Conservation (phyloP, 2,888 invertebrate species). For the Trachelus iudaicus region DNA sequence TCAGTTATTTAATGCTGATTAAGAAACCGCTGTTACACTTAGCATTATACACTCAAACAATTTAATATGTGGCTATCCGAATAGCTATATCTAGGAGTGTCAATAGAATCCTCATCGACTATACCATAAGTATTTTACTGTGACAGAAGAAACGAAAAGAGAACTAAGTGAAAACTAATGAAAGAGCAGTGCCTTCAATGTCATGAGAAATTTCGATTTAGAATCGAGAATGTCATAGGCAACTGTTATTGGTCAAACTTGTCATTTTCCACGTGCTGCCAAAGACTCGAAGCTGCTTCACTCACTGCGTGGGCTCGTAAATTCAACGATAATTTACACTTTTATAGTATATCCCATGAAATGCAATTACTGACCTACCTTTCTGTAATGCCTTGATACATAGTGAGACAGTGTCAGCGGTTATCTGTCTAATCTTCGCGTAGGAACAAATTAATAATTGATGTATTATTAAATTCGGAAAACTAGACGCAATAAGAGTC, state of each 20-base stretch:
- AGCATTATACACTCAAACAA: too few relatives aligned
- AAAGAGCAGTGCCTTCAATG: not conserved
- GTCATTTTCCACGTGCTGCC: constrained; percentile 57
- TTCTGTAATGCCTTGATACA: not conserved
- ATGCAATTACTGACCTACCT: not conserved
- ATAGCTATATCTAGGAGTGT: not conserved
- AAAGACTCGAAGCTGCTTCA: constrained; percentile 6
- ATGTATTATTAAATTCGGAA: not conserved
- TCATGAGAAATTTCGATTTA: not conserved
- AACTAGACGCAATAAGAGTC: not conserved
- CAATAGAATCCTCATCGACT: not conserved
- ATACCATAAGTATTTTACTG: not conserved
- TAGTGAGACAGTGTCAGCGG: not conserved
- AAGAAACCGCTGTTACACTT: too few relatives aligned
- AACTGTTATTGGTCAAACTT: constrained; percentile 59
- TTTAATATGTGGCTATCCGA: too few relatives aligned
- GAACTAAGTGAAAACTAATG: not conserved
- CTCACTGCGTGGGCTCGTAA: not conserved
- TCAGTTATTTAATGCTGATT: not conserved
- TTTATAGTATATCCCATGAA: not conserved
- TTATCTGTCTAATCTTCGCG: not conserved
- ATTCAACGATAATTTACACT: not conserved
- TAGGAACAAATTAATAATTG: not conserved
- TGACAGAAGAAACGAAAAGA: not conserved
- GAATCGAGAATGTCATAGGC: constrained; percentile 47